phyloP scores from a whole-genome alignment of 2,113 vertebrate species.

The Nycticebus coucang region DNA sequence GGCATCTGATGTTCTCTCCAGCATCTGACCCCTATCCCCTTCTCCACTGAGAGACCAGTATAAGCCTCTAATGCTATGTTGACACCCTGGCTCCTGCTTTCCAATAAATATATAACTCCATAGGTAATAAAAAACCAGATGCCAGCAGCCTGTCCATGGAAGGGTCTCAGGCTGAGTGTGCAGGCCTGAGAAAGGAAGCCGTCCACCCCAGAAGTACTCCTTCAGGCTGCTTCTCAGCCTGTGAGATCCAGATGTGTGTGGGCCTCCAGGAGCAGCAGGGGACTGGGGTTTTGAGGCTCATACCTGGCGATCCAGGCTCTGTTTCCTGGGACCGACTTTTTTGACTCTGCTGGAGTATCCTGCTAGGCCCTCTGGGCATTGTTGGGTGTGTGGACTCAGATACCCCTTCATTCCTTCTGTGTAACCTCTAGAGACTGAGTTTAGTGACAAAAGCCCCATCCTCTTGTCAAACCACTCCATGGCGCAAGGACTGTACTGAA shows the following conservation, averaged over 20 bases:
- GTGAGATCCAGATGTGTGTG: background rate
- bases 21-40: too few species aligned
- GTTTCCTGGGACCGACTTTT: too few species aligned
- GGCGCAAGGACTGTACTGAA: too few species aligned
- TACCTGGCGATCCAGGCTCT: too few species aligned
- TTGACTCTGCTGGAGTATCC: background rate
- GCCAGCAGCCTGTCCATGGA: rapidly evolving
- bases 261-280: background rate
- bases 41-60: rapidly evolving
- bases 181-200: background rate
- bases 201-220: background rate
- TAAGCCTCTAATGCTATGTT: rapidly evolving
- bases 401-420: rapidly evolving
- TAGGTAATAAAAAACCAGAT: rapidly evolving
- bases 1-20: background rate
- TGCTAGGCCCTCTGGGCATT: background rate
- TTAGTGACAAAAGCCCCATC: background rate
- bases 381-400: rapidly evolving
- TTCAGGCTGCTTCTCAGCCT: background rate
- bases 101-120: background rate
- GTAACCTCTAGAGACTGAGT: background rate
- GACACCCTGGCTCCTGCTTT: background rate
- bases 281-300: rapidly evolving
- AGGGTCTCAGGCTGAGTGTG: background rate
- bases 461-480: background rate